These are phyloP conservation scores for Mycetomoellerius zeteki DNA, from an alignment of 1,140 invertebrate genomes.

Conservation along the genomic window DNA sequence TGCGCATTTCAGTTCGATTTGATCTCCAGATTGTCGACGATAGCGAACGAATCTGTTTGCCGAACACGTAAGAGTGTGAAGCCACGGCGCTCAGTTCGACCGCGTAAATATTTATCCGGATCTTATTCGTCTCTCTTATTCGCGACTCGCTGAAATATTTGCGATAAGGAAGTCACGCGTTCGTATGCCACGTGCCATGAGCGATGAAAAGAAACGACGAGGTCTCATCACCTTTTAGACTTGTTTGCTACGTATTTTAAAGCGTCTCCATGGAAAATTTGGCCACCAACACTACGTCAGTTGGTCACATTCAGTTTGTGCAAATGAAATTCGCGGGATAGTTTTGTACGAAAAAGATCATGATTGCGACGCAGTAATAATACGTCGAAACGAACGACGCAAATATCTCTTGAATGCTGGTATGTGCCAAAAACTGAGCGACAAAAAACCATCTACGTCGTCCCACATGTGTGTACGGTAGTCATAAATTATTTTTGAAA, in stretches of 20 bases:
- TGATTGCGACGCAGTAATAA: conserved; percentile 1
- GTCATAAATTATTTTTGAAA: conserved; percentile 22
- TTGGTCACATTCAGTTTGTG: neutral
- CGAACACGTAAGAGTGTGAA: conserved; percentile 23
- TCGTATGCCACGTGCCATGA: conserved; percentile 22
- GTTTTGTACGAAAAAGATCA: too few species aligned
- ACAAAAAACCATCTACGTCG: conserved; percentile 19
- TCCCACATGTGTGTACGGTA: neutral
- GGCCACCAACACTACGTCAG: neutral
- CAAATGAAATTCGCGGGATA: neutral
- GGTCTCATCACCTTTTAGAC: neutral
- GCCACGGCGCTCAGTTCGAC: neutral
- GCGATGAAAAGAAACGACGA: conserved; percentile 8
- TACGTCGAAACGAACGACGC: neutral
- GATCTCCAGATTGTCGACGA: conserved; percentile 23
- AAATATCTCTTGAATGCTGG: neutral
- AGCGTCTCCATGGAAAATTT: neutral
- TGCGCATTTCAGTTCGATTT: neutral
- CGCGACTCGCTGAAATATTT: conserved; percentile 45
- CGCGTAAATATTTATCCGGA: conserved; percentile 57
- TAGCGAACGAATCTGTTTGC: conserved; percentile 31
- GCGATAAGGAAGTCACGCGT: conserved; percentile 45
- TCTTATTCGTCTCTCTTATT: conserved; percentile 45
- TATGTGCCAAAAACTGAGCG: conserved; percentile 16
- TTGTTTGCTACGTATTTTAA: conserved; percentile 8